Base-by-base conservation (phyloP, 2,797 vertebrate genomes). In the Rhinogobio ventralis region DNA sequence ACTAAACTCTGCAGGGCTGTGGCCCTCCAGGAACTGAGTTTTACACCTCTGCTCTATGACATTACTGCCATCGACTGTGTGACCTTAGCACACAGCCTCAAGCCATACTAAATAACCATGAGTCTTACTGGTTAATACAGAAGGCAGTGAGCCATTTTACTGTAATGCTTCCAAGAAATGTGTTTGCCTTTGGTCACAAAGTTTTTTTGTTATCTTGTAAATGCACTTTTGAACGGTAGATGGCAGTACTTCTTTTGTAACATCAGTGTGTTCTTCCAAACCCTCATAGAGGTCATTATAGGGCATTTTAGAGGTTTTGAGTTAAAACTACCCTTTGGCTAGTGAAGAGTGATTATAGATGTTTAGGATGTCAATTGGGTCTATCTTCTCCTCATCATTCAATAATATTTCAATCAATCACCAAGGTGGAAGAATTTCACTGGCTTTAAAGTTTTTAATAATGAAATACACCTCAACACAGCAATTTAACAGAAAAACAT, bases 221-320 rank as follows among this genome's bases (percentile, higher is more conserved):
- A 82, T 23, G n/a, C 49, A 45, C 9, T 83, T 53, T 75, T 67
- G 72, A 75, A 83, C 72, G 67, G 60, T 67, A 82, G 81, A 64
- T 64, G 72, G 81, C 72, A 83, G 46, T 75, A 42, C 60, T 45
- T 83, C 72, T 75, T 75, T 74, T 53, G 39, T 62, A 73, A 62
- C 51, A 2, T 60, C 19, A 10, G 7, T 57, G 39, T 36, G 30
- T 25, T 13, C 30, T 74, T 74, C 28, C 11, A 64, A 51, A 74
- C 46, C 30, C 23, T n/a, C 3, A 51, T 2, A 20, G 14, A 74
- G 55, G 28, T 74, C 20, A 74, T 82, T 64, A 25, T 36, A 82
- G 28, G 42, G 17, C 69, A 74, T 7, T 2, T 74, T 73, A 74
- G 42, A 64, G 45, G 42, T 30, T 13, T 49, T 17, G 25, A 81